A percentile compares a stretch with the other conserved stretches of the same genome.
Conservation (phyloP, 1,140 invertebrate species). For the Globodera rostochiensis region DNA sequence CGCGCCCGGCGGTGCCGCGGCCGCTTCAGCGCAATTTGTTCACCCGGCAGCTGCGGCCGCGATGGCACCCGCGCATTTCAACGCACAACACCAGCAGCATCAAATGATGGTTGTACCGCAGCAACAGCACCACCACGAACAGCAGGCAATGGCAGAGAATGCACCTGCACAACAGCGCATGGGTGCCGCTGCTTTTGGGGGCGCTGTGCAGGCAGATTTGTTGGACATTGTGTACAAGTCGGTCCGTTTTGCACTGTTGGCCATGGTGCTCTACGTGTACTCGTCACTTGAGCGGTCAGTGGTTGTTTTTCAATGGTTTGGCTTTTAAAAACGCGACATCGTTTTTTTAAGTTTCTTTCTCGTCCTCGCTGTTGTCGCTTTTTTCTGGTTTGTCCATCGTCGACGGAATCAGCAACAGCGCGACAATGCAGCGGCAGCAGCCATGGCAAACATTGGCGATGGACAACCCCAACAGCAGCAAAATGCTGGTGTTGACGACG, state of each 20-base stretch:
- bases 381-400: constrained; percentile 14
- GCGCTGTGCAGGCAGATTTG: constrained; percentile 8
- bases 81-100: background rate
- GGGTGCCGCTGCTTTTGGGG: background rate
- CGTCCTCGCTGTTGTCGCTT: background rate
- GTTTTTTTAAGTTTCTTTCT: background rate
- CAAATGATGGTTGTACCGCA: background rate
- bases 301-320: too few species aligned
- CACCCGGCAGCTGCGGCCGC: background rate
- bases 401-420: background rate
- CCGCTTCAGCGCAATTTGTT: too few species aligned
- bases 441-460: background rate
- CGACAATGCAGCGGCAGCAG: background rate
- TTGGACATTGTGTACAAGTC: constrained; percentile 26
- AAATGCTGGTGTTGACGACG: background rate
- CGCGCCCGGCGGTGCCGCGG: too few species aligned
- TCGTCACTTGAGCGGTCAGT: constrained; percentile 21
- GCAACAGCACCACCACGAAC: background rate
- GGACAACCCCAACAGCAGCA: background rate
- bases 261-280: constrained; percentile 24
- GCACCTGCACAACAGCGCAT: constrained; percentile 11
- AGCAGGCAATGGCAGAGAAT: background rate
- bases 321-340: background rate
- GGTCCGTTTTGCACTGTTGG: constrained; percentile 25
- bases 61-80: too few species aligned